Conservation (phyloP, 1,140 invertebrate species). For the Drosophila obscura region DNA sequence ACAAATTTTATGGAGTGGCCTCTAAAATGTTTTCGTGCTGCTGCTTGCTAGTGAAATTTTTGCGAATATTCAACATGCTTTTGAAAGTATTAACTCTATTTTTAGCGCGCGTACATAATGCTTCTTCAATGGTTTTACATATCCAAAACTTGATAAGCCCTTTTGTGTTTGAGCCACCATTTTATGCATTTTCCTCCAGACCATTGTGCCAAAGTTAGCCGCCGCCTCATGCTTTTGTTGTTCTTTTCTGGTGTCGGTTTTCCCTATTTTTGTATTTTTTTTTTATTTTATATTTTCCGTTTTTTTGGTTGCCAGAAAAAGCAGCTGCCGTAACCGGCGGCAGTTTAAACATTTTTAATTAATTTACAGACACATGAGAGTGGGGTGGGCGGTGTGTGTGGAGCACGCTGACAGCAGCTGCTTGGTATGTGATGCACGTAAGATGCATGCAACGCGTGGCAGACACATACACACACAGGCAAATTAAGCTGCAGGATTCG, state of each 20-base stretch:
- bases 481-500: slow-evolving; percentile 28
- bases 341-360: slow-evolving; percentile 73
- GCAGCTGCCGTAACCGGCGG: slow-evolving; percentile 51
- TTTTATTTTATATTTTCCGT: neutral
- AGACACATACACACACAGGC: neutral
- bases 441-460: slow-evolving; percentile 36
- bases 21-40: neutral
- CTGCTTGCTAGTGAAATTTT: no score
- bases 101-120: no score
- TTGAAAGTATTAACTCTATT: no score
- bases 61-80: no score
- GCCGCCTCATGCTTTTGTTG: slow-evolving; percentile 10
- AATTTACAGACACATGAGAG: slow-evolving; percentile 55
- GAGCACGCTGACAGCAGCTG: slow-evolving; percentile 62
- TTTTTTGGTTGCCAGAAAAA: slow-evolving; percentile 19
- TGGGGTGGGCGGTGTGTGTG: neutral
- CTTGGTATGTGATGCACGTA: slow-evolving; percentile 70
- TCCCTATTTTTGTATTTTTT: neutral
- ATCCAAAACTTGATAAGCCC: no score
- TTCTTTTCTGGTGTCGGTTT: slow-evolving; percentile 4
- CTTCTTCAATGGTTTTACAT: no score
- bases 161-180: no score
- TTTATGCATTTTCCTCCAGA: no score
- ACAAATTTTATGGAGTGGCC: slow-evolving; percentile 26
- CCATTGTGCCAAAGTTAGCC: no score